A percentile compares a stretch with the other conserved stretches of the same genome.
Evolutionary conservation across 2,113 vertebrate species (phyloP).

Genomic region (Seriola quinqueradiata): DNA sequence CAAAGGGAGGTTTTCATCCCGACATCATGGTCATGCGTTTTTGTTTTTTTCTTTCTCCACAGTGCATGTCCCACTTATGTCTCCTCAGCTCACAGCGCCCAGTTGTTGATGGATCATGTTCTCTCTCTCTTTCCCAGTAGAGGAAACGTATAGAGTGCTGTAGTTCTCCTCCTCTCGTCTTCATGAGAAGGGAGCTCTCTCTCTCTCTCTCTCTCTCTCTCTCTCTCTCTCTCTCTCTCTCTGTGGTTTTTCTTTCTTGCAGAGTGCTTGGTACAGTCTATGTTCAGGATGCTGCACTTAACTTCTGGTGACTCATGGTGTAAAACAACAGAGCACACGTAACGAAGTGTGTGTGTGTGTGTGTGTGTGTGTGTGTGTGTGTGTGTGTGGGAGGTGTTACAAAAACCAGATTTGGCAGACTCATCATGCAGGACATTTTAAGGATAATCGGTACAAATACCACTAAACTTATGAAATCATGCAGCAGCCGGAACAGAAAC

Average conservation of each 20-base stretch:
- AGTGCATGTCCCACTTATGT: slow-evolving; percentile 79
- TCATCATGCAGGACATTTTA: neutral
- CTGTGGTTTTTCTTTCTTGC: too few species aligned
- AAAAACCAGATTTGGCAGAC: neutral
- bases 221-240: too few species aligned
- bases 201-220: too few species aligned
- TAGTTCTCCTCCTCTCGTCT: slow-evolving; percentile 20
- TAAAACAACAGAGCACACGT: neutral
- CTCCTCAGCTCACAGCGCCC: slow-evolving; percentile 71
- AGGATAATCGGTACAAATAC: neutral
- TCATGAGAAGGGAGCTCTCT: neutral
- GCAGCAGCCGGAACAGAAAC: slow-evolving; percentile 7
- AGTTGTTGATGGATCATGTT: slow-evolving; percentile 64
- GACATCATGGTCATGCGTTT: slow-evolving; percentile 59
- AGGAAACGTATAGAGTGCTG: slow-evolving; percentile 2
- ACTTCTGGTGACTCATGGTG: slow-evolving; percentile 53
- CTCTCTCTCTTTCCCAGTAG: slow-evolving; percentile 7
- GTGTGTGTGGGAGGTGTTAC: neutral
- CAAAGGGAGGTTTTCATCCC: slow-evolving; percentile 80
- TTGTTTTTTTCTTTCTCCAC: slow-evolving; percentile 14
- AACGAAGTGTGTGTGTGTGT: slow-evolving; percentile 15
- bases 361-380: slow-evolving; percentile 4
- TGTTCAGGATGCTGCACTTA: neutral
- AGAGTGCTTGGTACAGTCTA: too few species aligned
- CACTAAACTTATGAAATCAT: neutral